Conservation (phyloP, 2,113 vertebrate genomes). For the Mirounga angustirostris region DNA sequence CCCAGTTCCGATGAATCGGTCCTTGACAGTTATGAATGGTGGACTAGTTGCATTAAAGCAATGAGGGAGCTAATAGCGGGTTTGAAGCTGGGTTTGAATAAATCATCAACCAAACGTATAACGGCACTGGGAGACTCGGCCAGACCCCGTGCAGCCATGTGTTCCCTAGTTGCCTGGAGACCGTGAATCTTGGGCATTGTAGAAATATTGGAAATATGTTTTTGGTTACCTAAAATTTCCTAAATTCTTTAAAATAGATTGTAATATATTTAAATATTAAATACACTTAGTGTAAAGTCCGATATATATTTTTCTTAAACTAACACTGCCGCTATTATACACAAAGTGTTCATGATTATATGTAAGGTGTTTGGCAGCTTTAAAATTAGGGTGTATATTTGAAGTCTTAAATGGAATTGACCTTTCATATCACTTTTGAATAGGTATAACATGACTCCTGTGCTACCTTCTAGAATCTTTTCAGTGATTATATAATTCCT, state of each 20-base stretch:
- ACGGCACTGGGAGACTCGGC: slow-evolving; percentile 83
- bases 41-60: slow-evolving; percentile 89
- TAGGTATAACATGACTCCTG: slow-evolving; percentile 66
- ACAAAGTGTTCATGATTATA: slow-evolving; percentile 81
- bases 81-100: slow-evolving; percentile 90
- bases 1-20: slow-evolving; percentile 87
- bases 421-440: slow-evolving; percentile 76
- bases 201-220: slow-evolving; percentile 86
- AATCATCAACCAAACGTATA: slow-evolving; percentile 89
- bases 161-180: slow-evolving; percentile 88
- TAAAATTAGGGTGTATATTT: slow-evolving; percentile 82
- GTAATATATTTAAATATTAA: slow-evolving; percentile 83
- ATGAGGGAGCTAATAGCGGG: slow-evolving; percentile 87
- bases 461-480: slow-evolving; percentile 74
- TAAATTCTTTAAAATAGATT: slow-evolving; percentile 81
- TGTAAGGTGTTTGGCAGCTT: slow-evolving; percentile 69
- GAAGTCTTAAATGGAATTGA: slow-evolving; percentile 79
- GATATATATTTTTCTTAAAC: slow-evolving; percentile 82
- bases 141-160: slow-evolving; percentile 84
- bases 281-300: slow-evolving; percentile 77
- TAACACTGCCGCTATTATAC: slow-evolving; percentile 63
- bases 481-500: slow-evolving; percentile 77
- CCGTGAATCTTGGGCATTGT: slow-evolving; percentile 81
- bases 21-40: slow-evolving; percentile 94
- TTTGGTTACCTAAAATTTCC: slow-evolving; percentile 85